These are phyloP conservation scores for Parapristionchus giblindavisi DNA, from an alignment of 2,888 invertebrate genomes.

Conservation along the genomic window DNA sequence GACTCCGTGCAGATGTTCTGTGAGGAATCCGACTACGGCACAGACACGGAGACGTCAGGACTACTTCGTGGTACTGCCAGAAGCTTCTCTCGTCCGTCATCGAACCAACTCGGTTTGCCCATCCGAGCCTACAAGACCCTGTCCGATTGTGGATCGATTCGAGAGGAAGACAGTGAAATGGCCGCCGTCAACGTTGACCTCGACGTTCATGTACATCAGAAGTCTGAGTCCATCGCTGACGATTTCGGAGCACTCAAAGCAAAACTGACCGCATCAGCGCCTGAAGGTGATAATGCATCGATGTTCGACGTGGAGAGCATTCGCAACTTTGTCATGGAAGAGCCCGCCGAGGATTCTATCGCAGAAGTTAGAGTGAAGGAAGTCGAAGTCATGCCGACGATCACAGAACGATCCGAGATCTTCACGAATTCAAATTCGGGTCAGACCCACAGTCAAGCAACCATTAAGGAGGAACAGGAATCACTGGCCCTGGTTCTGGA, in stretches of 20 bases:
- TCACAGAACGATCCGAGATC: constrained; percentile 24
- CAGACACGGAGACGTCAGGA: constrained; percentile 59
- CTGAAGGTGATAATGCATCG: constrained; percentile 26
- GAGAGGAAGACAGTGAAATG: constrained; percentile 36
- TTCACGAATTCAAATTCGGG: constrained; percentile 12
- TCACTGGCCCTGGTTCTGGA: constrained; percentile 53
- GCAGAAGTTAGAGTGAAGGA: not conserved
- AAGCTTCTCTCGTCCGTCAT: constrained; percentile 31
- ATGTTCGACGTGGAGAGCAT: constrained; percentile 36
- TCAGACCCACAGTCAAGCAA: constrained; percentile 40
- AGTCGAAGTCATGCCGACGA: constrained; percentile 11
- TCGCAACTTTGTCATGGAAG: constrained; percentile 33
- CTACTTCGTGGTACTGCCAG: constrained; percentile 49
- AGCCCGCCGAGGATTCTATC: not conserved
- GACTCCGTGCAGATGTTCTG: constrained; percentile 64
- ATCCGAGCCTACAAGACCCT: constrained; percentile 17
- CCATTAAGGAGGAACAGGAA: constrained; percentile 39
- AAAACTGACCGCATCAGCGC: not conserved
- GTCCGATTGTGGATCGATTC: constrained; percentile 28
- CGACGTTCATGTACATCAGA: constrained; percentile 48
- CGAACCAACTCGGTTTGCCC: constrained; percentile 5
- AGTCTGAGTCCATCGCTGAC: constrained; percentile 33
- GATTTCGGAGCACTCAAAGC: constrained; percentile 1
- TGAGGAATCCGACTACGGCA: constrained; percentile 62
- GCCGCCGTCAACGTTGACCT: constrained; percentile 46